Evolutionary conservation across 2,797 vertebrate species (phyloP), one percentile per base, ranked within the genome.

Genomic region (Neosalanx taihuensis): DNA sequence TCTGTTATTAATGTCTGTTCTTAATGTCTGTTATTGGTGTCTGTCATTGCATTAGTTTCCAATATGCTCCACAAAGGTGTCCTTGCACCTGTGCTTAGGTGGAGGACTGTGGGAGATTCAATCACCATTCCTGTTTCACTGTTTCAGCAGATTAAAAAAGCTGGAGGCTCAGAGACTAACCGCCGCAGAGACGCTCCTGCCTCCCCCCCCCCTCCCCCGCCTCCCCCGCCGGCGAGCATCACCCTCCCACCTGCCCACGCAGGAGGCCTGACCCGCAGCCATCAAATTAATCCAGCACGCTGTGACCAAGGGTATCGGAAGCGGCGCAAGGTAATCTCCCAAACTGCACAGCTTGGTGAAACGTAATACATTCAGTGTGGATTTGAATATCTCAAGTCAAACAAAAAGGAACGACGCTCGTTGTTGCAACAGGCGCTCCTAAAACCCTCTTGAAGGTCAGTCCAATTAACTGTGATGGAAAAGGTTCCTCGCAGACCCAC

Each of bases 391-490:
- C 17, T 26, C 33, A 66, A 72, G 74, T 76, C 29, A 67, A 75
- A 81, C 71, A 73, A 30, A 67, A 56, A 18, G 4, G 23, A 71
- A 18, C 10, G 23, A 71, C 10, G 60, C 51, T n/a, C 37, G 76
- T 68, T 31, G 64, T 46, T 4, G 33, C 71, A 59, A 62, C 57
- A 67, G 46, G 67, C 64, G 57, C 61, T 10, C 12, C 71, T 70
- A 59, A 66, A 60, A 64, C 68, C 72, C 75, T 65, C 30, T 46
- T 67, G 72, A 87, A 83, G 79, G 83, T 86, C 83, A 82, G 51
- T 73, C 71, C 84, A 87, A 85, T 90, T 88, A 88, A 78, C 72
- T 72, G 53, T 68, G 76, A 82, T 79, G 76, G 76, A 81, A 80
- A 35, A 59, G 59, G 64, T 71, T 67, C 73, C 70, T 72, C 56